Evolutionary conservation across 2,113 vertebrate genomes (phyloP).

Genomic region (Catharus minimus): DNA sequence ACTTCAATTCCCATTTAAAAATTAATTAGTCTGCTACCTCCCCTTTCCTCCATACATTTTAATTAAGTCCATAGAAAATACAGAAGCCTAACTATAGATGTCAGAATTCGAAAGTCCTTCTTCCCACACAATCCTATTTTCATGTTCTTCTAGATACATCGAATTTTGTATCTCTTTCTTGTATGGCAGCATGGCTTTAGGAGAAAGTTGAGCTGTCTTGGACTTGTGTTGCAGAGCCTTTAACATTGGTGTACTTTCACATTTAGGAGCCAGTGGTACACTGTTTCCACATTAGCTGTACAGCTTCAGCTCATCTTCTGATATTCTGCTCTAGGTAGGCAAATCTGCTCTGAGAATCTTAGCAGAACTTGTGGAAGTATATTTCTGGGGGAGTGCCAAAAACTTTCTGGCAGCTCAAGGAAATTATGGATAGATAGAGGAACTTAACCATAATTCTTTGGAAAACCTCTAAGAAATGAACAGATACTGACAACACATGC

Average conservation of each 20-base stretch:
- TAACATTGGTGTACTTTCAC: not conserved
- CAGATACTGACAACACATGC: conserved; percentile 58
- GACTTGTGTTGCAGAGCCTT: not conserved
- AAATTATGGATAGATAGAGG: conserved; percentile 23
- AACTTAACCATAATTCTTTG: conserved; percentile 47
- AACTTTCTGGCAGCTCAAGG: conserved; percentile 34
- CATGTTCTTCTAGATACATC: not conserved
- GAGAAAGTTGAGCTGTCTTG: not conserved
- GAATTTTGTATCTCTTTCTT: not conserved
- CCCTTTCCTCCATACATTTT: not conserved
- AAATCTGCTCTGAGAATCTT: conserved; percentile 41
- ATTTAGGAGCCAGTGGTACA: not conserved
- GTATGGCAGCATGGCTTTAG: not conserved
- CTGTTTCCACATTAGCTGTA: not conserved
- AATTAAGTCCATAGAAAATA: not conserved
- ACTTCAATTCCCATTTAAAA: not conserved
- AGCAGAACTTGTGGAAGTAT: conserved; percentile 45
- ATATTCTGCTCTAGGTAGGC: conserved; percentile 28
- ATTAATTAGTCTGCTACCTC: not conserved
- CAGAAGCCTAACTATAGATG: not conserved
- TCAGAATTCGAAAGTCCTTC: not conserved
- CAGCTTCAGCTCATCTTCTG: conserved; percentile 34
- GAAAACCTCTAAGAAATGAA: conserved; percentile 53
- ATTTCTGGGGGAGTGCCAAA: conserved; percentile 25
- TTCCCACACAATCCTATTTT: not conserved